These are phyloP conservation scores for Athalia circularis DNA, from an alignment of 2,888 invertebrate species.

Conservation along the genomic window DNA sequence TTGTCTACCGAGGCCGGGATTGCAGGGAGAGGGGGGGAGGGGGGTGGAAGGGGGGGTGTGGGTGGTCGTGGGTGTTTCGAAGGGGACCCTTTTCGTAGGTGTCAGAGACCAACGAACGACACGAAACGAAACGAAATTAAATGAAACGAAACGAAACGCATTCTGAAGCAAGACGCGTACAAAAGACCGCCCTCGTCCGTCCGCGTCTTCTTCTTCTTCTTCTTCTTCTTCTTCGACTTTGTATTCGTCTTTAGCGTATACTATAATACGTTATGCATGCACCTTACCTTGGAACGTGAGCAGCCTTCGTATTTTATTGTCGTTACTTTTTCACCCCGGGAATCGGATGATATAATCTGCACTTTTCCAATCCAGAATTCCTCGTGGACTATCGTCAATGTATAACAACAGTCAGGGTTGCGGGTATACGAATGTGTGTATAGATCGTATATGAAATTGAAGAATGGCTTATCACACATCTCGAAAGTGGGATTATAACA, in stretches of 20 bases:
- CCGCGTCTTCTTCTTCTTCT: background rate
- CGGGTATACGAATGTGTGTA: too few species aligned
- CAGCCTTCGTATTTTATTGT: constrained; percentile 2
- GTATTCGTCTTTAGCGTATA: background rate
- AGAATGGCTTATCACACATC: too few species aligned
- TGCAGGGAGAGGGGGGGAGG: background rate
- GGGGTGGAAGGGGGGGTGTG: constrained; percentile 15
- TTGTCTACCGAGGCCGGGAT: constrained; percentile 46
- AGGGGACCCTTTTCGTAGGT: constrained; percentile 4
- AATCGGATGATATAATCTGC: too few species aligned
- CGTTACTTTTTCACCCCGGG: constrained; percentile 1
- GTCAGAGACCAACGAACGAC: constrained; percentile 3
- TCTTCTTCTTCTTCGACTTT: background rate
- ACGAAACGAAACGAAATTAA: background rate
- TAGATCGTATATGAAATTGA: too few species aligned
- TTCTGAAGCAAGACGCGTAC: constrained; percentile 39
- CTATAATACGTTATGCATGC: background rate
- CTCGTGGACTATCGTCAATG: too few species aligned
- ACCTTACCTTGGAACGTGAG: constrained; percentile 24
- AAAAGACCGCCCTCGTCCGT: constrained; percentile 32
- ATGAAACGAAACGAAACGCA: background rate
- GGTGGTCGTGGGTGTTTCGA: constrained; percentile 21
- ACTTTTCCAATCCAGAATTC: too few species aligned
- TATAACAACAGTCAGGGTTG: too few species aligned
- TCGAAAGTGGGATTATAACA: too few species aligned